A percentile compares a stretch with the other conserved stretches of the same genome.
Conservation (phyloP, 2,113 vertebrate genomes). For the Isurus oxyrinchus region DNA sequence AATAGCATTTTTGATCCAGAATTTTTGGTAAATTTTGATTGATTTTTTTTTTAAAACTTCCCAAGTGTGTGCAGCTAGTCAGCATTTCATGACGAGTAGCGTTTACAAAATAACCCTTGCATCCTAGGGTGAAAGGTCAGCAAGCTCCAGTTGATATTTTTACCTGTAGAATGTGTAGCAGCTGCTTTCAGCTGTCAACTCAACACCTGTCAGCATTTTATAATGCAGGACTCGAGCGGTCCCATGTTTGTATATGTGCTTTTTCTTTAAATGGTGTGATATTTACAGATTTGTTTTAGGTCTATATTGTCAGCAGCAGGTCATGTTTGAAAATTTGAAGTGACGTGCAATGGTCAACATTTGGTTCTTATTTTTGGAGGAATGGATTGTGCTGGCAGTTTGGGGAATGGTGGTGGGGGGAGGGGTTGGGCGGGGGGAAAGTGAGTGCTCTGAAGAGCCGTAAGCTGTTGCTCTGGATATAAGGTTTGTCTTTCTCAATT, state of each 20-base stretch:
- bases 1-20: not conserved
- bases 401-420: not conserved
- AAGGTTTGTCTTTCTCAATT: conserved; percentile 70
- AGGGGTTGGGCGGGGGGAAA: not conserved
- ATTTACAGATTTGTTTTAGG: conserved; percentile 48
- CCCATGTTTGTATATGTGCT: not conserved
- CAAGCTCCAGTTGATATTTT: not conserved
- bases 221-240: conserved; percentile 39
- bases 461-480: conserved; percentile 51
- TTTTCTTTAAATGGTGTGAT: conserved; percentile 48
- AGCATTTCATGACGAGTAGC: not conserved
- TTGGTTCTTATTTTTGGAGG: conserved; percentile 47
- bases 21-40: not conserved
- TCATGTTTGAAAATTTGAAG: conserved; percentile 55
- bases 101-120: not conserved
- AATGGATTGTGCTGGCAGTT: not conserved
- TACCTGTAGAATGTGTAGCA: not conserved
- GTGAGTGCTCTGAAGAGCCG: conserved; percentile 46
- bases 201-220: conserved; percentile 45
- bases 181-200: conserved; percentile 31
- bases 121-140: not conserved
- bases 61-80: not conserved
- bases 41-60: not conserved
- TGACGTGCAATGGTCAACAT: conserved; percentile 56
- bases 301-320: conserved; percentile 40